Evolutionary conservation across 2,888 invertebrate species (phyloP).

Genomic region (Laothoe populi): DNA sequence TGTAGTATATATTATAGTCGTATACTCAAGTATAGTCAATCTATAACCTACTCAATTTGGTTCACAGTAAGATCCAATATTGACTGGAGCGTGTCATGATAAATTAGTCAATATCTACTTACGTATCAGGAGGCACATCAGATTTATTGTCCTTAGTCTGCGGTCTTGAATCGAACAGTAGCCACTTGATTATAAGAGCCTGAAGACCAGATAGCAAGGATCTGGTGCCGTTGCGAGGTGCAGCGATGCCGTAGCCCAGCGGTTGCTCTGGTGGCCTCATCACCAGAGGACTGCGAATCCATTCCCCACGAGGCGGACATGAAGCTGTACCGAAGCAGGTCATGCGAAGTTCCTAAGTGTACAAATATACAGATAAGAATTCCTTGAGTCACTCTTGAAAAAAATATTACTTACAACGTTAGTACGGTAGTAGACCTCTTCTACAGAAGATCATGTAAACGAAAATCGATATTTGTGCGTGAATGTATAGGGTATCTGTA

Average conservation of each 20-base stretch:
- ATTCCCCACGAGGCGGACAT: conserved; percentile 89
- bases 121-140: conserved; percentile 83
- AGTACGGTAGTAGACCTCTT: neutral
- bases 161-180: conserved; percentile 85
- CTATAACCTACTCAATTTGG: no score
- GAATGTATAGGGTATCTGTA: no score
- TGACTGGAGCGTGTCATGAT: no score
- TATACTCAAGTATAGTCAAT: no score
- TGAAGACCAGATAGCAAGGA: conserved; percentile 88
- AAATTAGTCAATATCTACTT: conserved; percentile 42
- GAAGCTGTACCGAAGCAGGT: conserved; percentile 87
- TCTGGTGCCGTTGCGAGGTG: conserved; percentile 85
- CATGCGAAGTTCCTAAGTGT: conserved; percentile 87
- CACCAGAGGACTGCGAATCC: conserved; percentile 88
- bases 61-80: no score
- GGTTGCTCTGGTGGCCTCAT: conserved; percentile 85
- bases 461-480: no score
- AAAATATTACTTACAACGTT: no score
- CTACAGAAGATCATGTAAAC: no score
- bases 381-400: no score
- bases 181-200: conserved; percentile 88
- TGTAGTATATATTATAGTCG: no score
- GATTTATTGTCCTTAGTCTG: conserved; percentile 77
- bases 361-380: no score
- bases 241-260: conserved; percentile 87